These are phyloP conservation scores for Hipparchia sbordonii DNA, from an alignment of 2,888 invertebrate species.

Conservation along the genomic window DNA sequence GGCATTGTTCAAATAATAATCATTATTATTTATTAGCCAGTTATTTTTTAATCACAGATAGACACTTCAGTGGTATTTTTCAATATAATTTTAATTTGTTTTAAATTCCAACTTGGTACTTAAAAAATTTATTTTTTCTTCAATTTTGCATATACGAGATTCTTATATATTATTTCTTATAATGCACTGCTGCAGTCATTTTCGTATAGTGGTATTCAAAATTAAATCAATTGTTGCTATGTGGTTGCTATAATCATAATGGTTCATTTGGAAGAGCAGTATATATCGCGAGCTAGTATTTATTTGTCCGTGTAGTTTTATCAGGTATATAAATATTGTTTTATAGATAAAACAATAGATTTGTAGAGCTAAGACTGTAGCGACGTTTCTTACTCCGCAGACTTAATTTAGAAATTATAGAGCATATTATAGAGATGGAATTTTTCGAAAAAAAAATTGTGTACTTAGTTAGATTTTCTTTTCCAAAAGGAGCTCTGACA, in stretches of 20 bases:
- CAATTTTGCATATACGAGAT: too few species aligned
- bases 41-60: too few species aligned
- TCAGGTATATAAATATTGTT: neutral
- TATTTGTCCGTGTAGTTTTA: too few species aligned
- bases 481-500: conserved; percentile 14
- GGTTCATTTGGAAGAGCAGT: neutral
- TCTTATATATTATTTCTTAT: too few species aligned
- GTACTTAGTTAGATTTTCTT: conserved; percentile 12
- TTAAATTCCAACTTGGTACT: too few species aligned
- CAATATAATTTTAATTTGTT: too few species aligned
- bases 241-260: neutral
- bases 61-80: too few species aligned
- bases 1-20: too few species aligned
- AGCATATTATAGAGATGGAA: neutral
- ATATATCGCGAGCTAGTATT: too few species aligned
- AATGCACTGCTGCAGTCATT: too few species aligned
- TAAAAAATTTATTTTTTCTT: too few species aligned
- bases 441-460: conserved; percentile 13
- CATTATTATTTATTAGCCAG: too few species aligned
- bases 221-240: neutral
- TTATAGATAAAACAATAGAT: neutral
- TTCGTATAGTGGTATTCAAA: neutral
- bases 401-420: neutral
- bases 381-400: neutral
- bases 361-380: neutral